phyloP scores from a whole-genome alignment of 2,888 invertebrate genomes.

The Noctua janthe region DNA sequence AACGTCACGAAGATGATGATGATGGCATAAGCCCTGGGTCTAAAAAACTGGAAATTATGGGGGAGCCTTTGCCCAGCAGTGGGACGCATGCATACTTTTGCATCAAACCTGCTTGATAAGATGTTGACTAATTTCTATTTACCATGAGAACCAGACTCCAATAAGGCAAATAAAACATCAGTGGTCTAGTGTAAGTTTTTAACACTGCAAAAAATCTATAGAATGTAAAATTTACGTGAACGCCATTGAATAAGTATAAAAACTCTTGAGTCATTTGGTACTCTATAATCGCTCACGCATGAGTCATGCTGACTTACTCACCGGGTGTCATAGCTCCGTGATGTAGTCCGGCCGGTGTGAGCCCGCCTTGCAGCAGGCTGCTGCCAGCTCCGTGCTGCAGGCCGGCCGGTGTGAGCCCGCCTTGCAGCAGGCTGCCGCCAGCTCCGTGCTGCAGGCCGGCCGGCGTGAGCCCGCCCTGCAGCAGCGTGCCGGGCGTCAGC shows the following conservation, averaged over 20 bases:
- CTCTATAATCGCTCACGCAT: neutral
- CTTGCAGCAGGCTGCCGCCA: constrained; percentile 72
- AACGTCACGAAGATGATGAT: no score
- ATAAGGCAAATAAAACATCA: neutral
- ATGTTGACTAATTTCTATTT: neutral
- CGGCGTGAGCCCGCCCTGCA: constrained; percentile 82
- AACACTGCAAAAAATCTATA: neutral
- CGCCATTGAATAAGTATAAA: neutral
- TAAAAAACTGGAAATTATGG: no score
- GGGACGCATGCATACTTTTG: neutral
- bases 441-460: constrained; percentile 62
- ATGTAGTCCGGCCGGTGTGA: constrained; percentile 75
- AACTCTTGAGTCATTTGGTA: neutral
- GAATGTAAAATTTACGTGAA: neutral
- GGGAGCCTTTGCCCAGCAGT: neutral
- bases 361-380: constrained; percentile 76
- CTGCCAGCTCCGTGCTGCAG: constrained; percentile 56
- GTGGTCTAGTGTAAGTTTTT: neutral
- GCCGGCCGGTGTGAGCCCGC: constrained; percentile 81
- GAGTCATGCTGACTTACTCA: neutral
- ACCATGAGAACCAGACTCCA: neutral
- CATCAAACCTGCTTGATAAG: neutral
- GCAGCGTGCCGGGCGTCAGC: constrained; percentile 73
- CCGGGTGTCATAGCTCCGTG: constrained; percentile 82
- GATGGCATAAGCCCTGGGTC: no score